Evolutionary conservation across 2,888 invertebrate genomes (phyloP), one percentile per base, ranked within the genome.

Genomic region (Drosophila colorata): DNA sequence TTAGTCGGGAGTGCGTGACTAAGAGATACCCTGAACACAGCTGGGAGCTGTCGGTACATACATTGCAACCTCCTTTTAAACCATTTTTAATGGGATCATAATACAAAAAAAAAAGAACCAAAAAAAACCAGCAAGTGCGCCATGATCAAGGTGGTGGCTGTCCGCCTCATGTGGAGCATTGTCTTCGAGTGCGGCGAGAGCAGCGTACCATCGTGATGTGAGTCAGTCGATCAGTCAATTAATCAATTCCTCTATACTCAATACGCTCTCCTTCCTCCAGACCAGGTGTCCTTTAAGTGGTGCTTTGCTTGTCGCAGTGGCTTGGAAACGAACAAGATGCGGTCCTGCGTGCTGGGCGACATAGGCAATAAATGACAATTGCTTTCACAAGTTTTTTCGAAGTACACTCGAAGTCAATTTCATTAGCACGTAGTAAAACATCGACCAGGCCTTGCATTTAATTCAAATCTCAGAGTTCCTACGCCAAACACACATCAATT

Each of bases 401-500:
- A 18, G 31, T 11, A 41, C 11, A 11, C 52, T 28, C 20, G 4
- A 4, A 11, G 4, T 13, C 7, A 4, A 16, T 43, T 11, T 23
- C 35, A 23, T 52, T 13, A 20, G 35, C 8, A 56, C 13, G 6
- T 40, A 23, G 49, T 49, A 44, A 52, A 53, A 18, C 23, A 72
- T 72, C 66, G 73, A 65, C 37, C 2, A 65, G 57, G 70, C 73
- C 16, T 56, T 51, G 46, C n/a, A 37, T 33, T 20, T 28, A 13
- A 43, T 47, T 43, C 14, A 48, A 69, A 52, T 37, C 14, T 33
- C 3, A 63, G 16, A 20, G 52, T n/a, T 51, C 41, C 25, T n/a
- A 38, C 13, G 18, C 11, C 28, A 41, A 47, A 14, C 18, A 44
- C 48, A 69, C 16, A 35, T 13, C 23, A 44, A 72, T 48, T 52